phyloP scores from a whole-genome alignment of 2,113 vertebrate genomes.

The Dryoscopus gambensis region DNA sequence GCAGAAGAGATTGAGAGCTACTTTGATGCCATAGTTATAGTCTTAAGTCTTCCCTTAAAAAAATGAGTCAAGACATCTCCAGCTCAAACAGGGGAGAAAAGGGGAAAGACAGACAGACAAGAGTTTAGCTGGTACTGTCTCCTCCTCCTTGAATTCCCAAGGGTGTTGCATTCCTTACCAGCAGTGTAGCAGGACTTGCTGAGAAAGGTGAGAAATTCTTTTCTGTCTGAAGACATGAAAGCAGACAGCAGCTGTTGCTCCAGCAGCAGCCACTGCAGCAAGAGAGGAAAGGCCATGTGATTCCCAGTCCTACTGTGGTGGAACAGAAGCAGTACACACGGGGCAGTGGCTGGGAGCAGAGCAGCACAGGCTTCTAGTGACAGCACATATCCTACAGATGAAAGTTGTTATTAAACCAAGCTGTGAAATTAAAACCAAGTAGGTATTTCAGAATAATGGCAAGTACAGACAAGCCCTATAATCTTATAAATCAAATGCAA shows the following conservation, averaged over 20 bases:
- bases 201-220: not conserved
- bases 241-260: not conserved
- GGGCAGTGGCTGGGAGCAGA: not conserved
- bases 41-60: not conserved
- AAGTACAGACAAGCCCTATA: not conserved
- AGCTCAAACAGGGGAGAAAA: not conserved
- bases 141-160: not conserved
- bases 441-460: not conserved
- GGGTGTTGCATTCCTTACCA: not conserved
- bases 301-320: not conserved
- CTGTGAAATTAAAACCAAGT: not conserved
- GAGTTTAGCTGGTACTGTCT: not conserved
- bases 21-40: not conserved
- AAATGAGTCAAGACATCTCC: not conserved
- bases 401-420: not conserved
- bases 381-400: not conserved
- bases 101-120: accelerated
- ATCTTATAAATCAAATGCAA: not conserved
- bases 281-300: not conserved
- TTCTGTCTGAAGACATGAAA: not conserved
- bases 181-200: not conserved
- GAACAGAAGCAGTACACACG: not conserved
- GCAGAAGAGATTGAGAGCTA: not conserved
- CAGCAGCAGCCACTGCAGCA: not conserved
- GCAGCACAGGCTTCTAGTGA: not conserved